These are phyloP conservation scores for Coelopa pilipes DNA, from an alignment of 2,888 invertebrate species.

Conservation along the genomic window DNA sequence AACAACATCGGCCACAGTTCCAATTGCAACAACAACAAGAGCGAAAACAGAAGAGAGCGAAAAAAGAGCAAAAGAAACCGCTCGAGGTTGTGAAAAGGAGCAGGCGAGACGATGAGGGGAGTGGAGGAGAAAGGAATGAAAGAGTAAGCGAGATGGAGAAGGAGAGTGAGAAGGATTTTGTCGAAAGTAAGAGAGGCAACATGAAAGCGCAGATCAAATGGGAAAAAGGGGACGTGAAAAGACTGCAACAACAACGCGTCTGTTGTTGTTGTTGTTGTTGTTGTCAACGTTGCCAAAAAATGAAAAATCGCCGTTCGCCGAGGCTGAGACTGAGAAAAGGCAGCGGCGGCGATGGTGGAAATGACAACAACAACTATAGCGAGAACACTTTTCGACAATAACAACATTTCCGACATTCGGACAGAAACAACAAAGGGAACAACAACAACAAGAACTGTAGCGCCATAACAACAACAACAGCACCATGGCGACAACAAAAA, in stretches of 20 bases:
- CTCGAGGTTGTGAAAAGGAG: too few species aligned
- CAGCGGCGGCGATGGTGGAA: slow-evolving; percentile 3
- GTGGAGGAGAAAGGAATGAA: not conserved
- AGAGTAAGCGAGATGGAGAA: not conserved
- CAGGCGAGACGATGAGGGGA: too few species aligned
- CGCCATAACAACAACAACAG: not conserved
- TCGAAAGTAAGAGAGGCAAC: not conserved
- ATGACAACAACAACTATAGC: too few species aligned
- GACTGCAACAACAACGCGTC: slow-evolving; percentile 1
- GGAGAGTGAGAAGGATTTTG: not conserved
- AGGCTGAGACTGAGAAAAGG: not conserved
- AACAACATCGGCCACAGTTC: too few species aligned
- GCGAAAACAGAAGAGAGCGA: too few species aligned
- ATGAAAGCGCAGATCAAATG: slow-evolving; percentile 19
- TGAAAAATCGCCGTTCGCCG: not conserved
- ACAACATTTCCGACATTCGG: not conserved
- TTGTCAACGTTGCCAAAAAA: slow-evolving; percentile 2
- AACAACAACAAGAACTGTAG: not conserved
- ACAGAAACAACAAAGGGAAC: slow-evolving; percentile 6
- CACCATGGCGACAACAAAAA: too few species aligned
- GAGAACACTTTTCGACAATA: too few species aligned
- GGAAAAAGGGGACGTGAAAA: slow-evolving; percentile 2
- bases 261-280: too few species aligned
- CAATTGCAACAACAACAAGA: too few species aligned
- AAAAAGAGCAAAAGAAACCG: too few species aligned